Conservation (phyloP, 2,888 invertebrate species). For the Athetis lepigone region DNA sequence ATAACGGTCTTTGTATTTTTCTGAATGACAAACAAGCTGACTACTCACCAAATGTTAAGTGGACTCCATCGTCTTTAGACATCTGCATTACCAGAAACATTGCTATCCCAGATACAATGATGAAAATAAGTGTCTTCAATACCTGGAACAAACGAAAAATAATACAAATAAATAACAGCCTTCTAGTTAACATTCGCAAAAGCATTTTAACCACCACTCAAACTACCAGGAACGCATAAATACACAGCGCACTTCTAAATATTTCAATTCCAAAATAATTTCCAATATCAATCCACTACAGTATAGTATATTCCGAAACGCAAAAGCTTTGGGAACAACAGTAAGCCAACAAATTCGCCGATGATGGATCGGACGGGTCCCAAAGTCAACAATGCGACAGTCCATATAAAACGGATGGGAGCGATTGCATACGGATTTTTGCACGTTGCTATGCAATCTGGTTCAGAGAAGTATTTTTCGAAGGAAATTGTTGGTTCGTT, state of each 20-base stretch:
- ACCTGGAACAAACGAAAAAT: no score
- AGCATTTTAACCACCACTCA: no score
- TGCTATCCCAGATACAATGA: no score
- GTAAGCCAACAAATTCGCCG: slow-evolving; percentile 38
- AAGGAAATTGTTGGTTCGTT: not conserved
- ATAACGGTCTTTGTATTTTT: no score
- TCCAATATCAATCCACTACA: not conserved
- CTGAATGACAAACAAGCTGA: no score
- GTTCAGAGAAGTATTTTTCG: not conserved
- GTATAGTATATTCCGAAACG: not conserved
- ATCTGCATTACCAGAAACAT: no score
- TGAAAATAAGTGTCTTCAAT: no score
- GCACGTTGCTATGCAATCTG: slow-evolving; percentile 2
- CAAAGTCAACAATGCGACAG: slow-evolving; percentile 48
- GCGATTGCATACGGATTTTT: slow-evolving; percentile 47
- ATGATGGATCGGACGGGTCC: slow-evolving; percentile 44
- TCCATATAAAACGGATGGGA: slow-evolving; percentile 40
- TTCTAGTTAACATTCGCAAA: no score
- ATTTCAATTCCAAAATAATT: not conserved
- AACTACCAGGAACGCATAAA: no score
- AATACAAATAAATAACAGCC: no score
- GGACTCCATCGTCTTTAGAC: no score
- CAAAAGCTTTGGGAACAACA: slow-evolving; percentile 27
- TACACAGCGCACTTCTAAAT: not conserved
- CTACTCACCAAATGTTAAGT: no score